Base-by-base conservation (phyloP, 1,140 invertebrate species). In the Latrodectus geometricus region DNA sequence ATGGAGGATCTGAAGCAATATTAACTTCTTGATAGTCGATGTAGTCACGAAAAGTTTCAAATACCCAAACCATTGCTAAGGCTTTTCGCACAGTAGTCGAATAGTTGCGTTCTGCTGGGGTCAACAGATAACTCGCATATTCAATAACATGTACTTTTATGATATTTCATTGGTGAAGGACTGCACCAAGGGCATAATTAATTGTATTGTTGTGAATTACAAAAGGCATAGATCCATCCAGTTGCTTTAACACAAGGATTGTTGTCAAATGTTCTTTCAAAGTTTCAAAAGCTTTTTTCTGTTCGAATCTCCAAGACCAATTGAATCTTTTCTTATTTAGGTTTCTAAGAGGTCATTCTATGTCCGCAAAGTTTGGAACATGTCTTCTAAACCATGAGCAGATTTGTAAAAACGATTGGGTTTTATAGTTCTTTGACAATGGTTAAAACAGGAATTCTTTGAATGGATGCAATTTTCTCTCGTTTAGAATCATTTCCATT, bases 41-140 rank as follows among this genome's bases (percentile, higher is more conserved):
- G n/a, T 75, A 87, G 8, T 35, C 17, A 21, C 69, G 12, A 54
- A 87, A 75, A 11, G 66, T 73, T 2, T 73, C 23, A 8, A 74
- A 15, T 7, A 65, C 49, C 83, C 69, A 87, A 2, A 87, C 68
- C 9, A 93, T 90, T 7, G 92, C 92, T n/a, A 94, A 87, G 66
- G 92, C 88, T 91, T 94, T 92, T 87, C 91, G 88, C 88, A 93
- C 92, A 2, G 90, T n/a, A n/a, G n/a, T n/a, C 3, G 88, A 88
- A 84, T 92, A 93, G 35, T 92, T 92, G 82, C 88, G n/a, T n/a
- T 94, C 93, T 4, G 91, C 87, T 0, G 73, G 50, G 5, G 81
- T 90, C 8, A 93, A 77, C 4, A 90, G 87, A 9, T 91, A 84
- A 88, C 91, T 91, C 1, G 91, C 91, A 86, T 92, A 93, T 48